Base-by-base conservation (phyloP, 2,113 vertebrate genomes). In the Mola mola region DNA sequence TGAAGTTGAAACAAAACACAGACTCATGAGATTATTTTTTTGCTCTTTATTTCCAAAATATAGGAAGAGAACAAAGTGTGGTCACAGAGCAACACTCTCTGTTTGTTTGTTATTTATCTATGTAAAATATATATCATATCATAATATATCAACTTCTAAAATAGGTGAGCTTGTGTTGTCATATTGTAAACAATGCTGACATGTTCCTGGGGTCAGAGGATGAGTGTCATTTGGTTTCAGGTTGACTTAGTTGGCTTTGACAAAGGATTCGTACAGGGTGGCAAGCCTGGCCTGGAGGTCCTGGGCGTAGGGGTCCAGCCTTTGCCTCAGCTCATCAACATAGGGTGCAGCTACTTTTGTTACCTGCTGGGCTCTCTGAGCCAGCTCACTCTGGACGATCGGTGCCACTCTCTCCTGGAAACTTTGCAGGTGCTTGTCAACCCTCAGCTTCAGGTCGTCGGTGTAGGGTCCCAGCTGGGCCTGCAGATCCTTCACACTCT, bases 341-440 rank as follows among this genome's bases (percentile, higher is more conserved):
- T 90, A 90, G 47, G 89, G 89, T 13, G 53, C 8, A 8, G 90
- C 83, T 5, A 81, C 58, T n/a, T 91, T 76, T 71, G 78, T 86
- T 40, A 88, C 75, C 61, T 88, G 72, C 63, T 75, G 52, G 53
- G 70, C 68, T 60, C 72, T 80, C 68, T 88, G 75, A 9, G 47
- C 61, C 67, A 90, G 42, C 82, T 86, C 62, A 17, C 11, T 29
- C 68, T 91, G 85, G n/a, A 92, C 65, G 64, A 92, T 15, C 4
- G 91, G 91, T 0, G 48, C 44, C 48, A 93, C 29, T 0, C 19
- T 84, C 40, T 86, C 68, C 79, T 87, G 82, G 79, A 93, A 91
- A 19, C 88, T 78, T 69, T 84, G 41, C 46, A 89, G 53, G 16
- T 72, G 87, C 40, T 81, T 56, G 34, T 89, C 78, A 7, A 92